Base-by-base conservation (phyloP, 2,797 vertebrate genomes). In the Phataginus tetradactyla region DNA sequence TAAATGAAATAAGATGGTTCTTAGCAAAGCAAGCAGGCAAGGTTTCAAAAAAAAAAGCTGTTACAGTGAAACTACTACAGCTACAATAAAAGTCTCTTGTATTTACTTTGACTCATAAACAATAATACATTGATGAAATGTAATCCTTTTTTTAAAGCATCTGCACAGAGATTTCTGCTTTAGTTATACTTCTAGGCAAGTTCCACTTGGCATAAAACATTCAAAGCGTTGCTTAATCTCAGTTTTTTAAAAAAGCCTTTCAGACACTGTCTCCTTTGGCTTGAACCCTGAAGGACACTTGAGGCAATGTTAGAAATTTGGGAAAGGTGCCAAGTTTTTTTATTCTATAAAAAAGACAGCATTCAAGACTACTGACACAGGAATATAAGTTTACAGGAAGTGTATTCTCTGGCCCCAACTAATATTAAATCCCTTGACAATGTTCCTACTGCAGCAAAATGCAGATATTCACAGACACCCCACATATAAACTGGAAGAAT, bases 221-320 rank as follows among this genome's bases (percentile, higher is more conserved):
- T 86, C 9, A 81, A 17, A 37, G 18, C 88, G 53, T 59, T 75
- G 59, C 39, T 92, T 68, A 69, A 71, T 23, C 42, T 72, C 66
- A 68, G 51, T 81, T 69, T 80, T 57, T 25, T 51, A 29, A 64
- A 94, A 63, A 5, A 37, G 27, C 21, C 72, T 89, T 83, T 51
- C 57, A 92, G 37, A 84, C n/a, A 85, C 55, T 72, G 61, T 81
- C 86, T 83, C 53, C 25, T 95, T 91, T 74, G 37, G 63, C 34
- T 77, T 72, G 9, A 86, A 85, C 45, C 95, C 37, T 88, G 37
- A 90, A 96, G 80, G 90, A 75, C 37, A 95, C 42, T 15, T 51
- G 39, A 86, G 83, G 49, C 53, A 80, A 49, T 57, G 64, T 39
- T 75, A 64, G 74, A 84, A 66, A 71, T 79, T 39, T 89, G 78